Base-by-base conservation (phyloP, 1,140 invertebrate genomes). In the Formica selysi region DNA sequence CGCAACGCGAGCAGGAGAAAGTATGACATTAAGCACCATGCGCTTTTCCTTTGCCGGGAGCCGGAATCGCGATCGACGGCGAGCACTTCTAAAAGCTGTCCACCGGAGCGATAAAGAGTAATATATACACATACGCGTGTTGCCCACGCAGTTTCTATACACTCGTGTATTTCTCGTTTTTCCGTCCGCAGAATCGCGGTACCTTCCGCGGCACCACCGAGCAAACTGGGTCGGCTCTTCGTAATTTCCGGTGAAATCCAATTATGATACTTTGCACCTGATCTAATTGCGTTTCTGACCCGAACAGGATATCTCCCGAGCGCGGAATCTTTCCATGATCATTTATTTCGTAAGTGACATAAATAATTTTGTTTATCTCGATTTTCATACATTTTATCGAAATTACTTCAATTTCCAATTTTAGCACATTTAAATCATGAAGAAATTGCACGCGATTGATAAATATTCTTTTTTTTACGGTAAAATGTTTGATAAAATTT, bases 191-290 rank as follows among this genome's bases (percentile, higher is more conserved):
- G 57, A 44, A 44, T 73, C 36, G 61, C 70, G 22, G 59, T 51
- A 48, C 80, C 67, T 83, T 74, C 59, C 59, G 59, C 22, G 79
- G 36, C 59, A 48, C 38, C 13, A 41, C 4, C 64, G 64, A 29
- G 26, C 64, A 44, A 76, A 78, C 44, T 83, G 8, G 67, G 79
- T 83, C 79, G 32, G 22, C 86, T 84, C 65, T 44, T 78, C 38
- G 85, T 74, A 89, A 91, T 91, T 90, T 91, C 90, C 90, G 90
- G 90, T 91, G 89, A 91, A 91, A 91, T 78, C 80, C 87, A 90
- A 87, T 90, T 87, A 86, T 84, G 79, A 84, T 86, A 89, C 54
- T 85, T 86, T 61, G 62, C 90, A 71, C 86, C 61, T 70, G 88
- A 89, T 81, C 70, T 32, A n/a, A 80, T 26, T 36, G 67, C 41